phyloP scores from a whole-genome alignment of 2,888 invertebrate species.

The Ferrisia virgata region DNA sequence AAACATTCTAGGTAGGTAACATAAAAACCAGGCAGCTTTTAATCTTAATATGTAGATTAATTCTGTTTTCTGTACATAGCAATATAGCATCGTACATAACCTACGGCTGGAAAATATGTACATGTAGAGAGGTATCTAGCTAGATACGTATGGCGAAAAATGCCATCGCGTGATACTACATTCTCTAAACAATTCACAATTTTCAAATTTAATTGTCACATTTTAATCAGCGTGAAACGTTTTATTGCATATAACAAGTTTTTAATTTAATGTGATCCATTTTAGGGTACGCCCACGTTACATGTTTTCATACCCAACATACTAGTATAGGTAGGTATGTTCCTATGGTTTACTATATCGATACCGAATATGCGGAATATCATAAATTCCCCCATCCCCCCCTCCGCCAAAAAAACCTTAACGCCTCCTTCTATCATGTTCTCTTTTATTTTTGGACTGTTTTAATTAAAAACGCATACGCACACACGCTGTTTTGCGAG shows the following conservation, averaged over 20 bases:
- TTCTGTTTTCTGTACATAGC: too few relatives aligned
- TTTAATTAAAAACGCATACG: conserved; percentile 20
- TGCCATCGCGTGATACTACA: not conserved
- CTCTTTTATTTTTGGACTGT: not conserved
- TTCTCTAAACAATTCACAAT: not conserved
- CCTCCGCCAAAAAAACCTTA: too few relatives aligned
- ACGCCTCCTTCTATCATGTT: not conserved
- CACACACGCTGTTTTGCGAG: not conserved
- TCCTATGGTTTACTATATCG: not conserved
- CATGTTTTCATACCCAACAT: not conserved
- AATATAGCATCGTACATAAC: not conserved
- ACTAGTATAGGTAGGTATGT: not conserved
- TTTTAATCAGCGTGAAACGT: conserved; percentile 30
- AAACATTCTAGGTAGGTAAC: too few relatives aligned
- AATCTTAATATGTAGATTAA: not conserved
- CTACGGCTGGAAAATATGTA: not conserved
- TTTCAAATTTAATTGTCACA: conserved; percentile 23
- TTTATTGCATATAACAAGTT: conserved; percentile 10
- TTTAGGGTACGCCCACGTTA: not conserved
- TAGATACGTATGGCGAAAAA: not conserved
- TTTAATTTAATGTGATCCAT: conserved; percentile 16
- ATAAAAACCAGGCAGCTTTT: not conserved
- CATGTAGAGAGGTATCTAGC: too few relatives aligned
- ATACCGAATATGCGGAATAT: not conserved
- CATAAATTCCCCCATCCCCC: conserved; percentile 3